Conservation (phyloP, 2,113 vertebrate genomes). For the Ariopsis seemanni region DNA sequence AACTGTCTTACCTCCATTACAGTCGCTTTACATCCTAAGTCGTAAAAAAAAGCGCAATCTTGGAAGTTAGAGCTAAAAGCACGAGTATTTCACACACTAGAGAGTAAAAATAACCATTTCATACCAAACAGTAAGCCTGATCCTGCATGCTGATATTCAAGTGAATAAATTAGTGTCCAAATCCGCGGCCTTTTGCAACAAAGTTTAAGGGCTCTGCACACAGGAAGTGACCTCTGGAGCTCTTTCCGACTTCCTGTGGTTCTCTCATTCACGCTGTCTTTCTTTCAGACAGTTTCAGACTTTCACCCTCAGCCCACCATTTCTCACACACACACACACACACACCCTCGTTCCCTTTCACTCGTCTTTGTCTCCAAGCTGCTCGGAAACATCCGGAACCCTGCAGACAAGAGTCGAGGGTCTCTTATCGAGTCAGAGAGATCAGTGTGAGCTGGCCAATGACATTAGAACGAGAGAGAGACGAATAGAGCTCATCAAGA, state of each 20-base stretch:
- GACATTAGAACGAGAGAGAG: background rate
- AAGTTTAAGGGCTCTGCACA: slow-evolving; percentile 1
- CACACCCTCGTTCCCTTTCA: background rate
- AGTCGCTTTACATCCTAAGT: too few relatives aligned
- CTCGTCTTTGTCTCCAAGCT: background rate
- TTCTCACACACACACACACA: background rate
- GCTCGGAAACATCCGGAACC: slow-evolving; percentile 23
- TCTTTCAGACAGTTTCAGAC: background rate
- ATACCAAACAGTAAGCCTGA: background rate
- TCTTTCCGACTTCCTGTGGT: background rate
- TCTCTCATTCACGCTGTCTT: background rate
- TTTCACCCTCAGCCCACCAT: background rate
- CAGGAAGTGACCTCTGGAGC: slow-evolving; percentile 35
- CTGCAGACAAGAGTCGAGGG: background rate
- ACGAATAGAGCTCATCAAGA: background rate
- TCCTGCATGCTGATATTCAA: background rate
- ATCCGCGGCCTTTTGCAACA: background rate
- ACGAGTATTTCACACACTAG: background rate
- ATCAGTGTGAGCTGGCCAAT: background rate
- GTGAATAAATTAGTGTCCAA: background rate
- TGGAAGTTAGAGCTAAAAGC: background rate
- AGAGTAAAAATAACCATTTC: background rate
- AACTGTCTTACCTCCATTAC: too few relatives aligned
- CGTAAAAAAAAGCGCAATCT: too few relatives aligned
- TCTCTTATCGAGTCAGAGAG: background rate